phyloP scores from a whole-genome alignment of 2,797 vertebrate genomes.

The Pseudomugil gertrudae region DNA sequence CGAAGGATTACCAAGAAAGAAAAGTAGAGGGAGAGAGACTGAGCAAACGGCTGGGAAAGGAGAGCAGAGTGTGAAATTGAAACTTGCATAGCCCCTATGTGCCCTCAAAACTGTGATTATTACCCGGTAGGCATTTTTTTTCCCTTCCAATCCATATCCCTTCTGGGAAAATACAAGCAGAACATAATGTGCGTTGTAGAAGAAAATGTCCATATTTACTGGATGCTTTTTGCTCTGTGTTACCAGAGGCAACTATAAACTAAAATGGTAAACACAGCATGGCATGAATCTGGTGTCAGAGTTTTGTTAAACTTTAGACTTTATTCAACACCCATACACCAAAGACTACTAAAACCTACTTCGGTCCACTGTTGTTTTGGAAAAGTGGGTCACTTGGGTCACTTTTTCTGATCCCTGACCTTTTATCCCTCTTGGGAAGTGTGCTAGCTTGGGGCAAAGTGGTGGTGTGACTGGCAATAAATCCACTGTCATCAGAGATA shows the following conservation, averaged over 20 bases:
- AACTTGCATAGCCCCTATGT: conserved; percentile 72
- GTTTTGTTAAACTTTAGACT: conserved; percentile 20
- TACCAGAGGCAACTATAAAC: conserved; percentile 31
- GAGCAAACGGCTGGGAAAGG: conserved; percentile 50
- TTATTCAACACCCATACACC: conserved; percentile 9
- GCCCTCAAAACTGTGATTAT: conserved; percentile 74
- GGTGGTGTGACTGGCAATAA: conserved; percentile 55
- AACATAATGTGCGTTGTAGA: conserved; percentile 34
- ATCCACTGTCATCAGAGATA: conserved; percentile 68
- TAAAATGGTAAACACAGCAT: conserved; percentile 17
- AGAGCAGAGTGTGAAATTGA: conserved; percentile 76
- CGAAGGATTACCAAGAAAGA: conserved; percentile 68
- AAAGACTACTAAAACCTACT: conserved; percentile 36
- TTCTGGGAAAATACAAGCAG: conserved; percentile 32
- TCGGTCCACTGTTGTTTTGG: conserved; percentile 47
- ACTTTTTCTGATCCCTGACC: conserved; percentile 56
- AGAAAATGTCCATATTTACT: conserved; percentile 37
- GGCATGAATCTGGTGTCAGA: conserved; percentile 16
- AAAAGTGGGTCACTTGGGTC: conserved; percentile 42
- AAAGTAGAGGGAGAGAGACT: conserved; percentile 36
- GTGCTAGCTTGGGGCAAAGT: conserved; percentile 59
- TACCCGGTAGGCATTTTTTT: conserved; percentile 53
- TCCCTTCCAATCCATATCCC: conserved; percentile 25
- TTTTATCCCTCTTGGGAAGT: conserved; percentile 51
- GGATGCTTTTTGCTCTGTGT: conserved; percentile 9